These are phyloP conservation scores for Hippolais icterina DNA, from an alignment of 2,113 vertebrate species.

Conservation along the genomic window DNA sequence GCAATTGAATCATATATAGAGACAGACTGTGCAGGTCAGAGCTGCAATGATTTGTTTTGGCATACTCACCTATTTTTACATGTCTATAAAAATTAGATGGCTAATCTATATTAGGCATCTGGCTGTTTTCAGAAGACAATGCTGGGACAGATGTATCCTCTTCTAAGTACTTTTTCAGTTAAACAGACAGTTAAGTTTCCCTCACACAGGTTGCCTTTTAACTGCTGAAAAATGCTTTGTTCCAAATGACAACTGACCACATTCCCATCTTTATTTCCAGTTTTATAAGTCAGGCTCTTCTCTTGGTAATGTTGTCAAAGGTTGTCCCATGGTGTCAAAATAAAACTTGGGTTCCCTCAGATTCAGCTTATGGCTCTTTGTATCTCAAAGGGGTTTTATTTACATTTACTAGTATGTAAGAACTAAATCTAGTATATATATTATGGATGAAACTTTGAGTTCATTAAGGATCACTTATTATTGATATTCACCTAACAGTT, in stretches of 20 bases:
- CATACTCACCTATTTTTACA: not conserved
- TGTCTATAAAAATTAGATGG: not conserved
- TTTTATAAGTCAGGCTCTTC: not conserved
- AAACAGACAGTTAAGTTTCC: too few relatives aligned
- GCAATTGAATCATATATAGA: not conserved
- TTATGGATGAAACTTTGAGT: not conserved
- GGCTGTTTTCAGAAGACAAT: not conserved
- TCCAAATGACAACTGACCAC: not conserved
- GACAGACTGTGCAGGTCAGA: constrained; percentile 5
- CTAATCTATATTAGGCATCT: not conserved
- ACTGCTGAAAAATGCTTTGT: not conserved
- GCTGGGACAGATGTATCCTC: not conserved
- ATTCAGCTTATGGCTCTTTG: not conserved
- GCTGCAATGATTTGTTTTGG: not conserved
- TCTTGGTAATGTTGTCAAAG: not conserved
- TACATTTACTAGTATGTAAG: accelerated
- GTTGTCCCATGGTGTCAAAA: not conserved
- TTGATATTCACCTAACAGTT: not conserved
- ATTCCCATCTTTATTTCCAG: not conserved
- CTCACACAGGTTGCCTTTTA: not conserved
- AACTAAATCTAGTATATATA: not conserved
- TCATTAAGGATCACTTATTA: not conserved
- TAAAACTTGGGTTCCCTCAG: not conserved
- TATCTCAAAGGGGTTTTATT: not conserved
- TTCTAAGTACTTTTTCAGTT: not conserved